Percentiles rank a stretch among this genome's conserved stretches.
Conservation (phyloP, 2,113 vertebrate genomes). For the Toxostoma redivivum region DNA sequence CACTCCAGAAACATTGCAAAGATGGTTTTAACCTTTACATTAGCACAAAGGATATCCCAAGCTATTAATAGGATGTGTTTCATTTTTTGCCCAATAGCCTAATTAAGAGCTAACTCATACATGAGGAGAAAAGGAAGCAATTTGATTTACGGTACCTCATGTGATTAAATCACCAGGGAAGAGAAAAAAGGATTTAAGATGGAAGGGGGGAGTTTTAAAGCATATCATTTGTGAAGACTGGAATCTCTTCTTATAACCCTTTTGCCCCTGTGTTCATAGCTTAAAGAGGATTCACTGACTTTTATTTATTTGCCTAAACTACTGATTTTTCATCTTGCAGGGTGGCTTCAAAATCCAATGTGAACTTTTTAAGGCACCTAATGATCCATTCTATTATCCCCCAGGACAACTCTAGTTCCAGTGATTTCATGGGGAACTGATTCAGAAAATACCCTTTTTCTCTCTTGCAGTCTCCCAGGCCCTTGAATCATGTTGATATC, state of each 20-base stretch:
- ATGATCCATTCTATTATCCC: constrained; percentile 56
- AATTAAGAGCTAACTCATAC: constrained; percentile 39
- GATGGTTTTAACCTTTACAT: constrained; percentile 41
- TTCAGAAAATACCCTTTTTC: constrained; percentile 56
- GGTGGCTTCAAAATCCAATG: constrained; percentile 57
- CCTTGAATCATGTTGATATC: constrained; percentile 14
- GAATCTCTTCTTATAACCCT: background rate
- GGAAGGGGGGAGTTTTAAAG: background rate
- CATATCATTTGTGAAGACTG: background rate
- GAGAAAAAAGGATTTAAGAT: background rate
- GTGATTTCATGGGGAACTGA: constrained; percentile 61
- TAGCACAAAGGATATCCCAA: constrained; percentile 46
- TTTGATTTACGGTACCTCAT: constrained; percentile 42
- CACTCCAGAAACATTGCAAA: background rate
- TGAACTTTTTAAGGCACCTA: constrained; percentile 58
- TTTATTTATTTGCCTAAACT: constrained; percentile 54
- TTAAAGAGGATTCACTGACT: constrained; percentile 35
- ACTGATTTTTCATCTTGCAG: constrained; percentile 13
- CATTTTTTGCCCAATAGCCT: constrained; percentile 29
- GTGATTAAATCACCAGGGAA: constrained; percentile 63
- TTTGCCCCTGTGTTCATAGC: background rate
- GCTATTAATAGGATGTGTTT: constrained; percentile 38
- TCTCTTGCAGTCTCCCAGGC: background rate
- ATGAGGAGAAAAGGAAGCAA: constrained; percentile 32
- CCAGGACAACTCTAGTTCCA: constrained; percentile 40